A percentile compares a stretch with the other conserved stretches of the same genome.
Conservation (phyloP, 2,113 vertebrate genomes). For the Erpornis zantholeuca region DNA sequence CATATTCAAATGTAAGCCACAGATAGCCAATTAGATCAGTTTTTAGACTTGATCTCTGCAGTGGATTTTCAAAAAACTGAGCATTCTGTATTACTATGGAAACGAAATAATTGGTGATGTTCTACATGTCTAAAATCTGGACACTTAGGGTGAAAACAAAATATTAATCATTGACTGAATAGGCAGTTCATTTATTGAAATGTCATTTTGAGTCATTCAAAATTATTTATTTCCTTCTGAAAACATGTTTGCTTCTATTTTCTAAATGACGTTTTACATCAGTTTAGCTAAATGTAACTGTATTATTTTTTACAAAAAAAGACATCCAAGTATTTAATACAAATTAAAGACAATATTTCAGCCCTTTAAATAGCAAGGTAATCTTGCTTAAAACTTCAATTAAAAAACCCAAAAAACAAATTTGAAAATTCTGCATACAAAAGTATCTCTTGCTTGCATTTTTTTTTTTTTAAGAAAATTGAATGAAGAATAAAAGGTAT, state of each 20-base stretch:
- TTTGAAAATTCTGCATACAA: not conserved
- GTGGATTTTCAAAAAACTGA: not conserved
- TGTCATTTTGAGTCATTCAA: not conserved
- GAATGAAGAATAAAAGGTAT: not conserved
- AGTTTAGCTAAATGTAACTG: not conserved
- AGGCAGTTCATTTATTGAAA: not conserved
- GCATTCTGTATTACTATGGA: not conserved
- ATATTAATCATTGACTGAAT: not conserved
- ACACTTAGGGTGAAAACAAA: not conserved
- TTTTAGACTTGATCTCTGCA: not conserved
- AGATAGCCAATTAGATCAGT: not conserved
- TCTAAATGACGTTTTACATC: not conserved
- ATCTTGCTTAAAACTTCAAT: not conserved
- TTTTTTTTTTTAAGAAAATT: not conserved
- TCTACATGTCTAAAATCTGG: not conserved
- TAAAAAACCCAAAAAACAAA: not conserved
- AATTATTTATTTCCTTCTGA: not conserved
- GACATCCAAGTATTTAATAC: not conserved
- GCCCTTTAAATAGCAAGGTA: not conserved
- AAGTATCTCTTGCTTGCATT: not conserved
- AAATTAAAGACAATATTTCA: not conserved
- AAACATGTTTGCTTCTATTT: not conserved
- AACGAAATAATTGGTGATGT: not conserved
- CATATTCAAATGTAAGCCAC: not conserved
- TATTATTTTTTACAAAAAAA: not conserved